Evolutionary conservation across 2,113 vertebrate genomes (phyloP).

Genomic region (Pseudorasbora parva): DNA sequence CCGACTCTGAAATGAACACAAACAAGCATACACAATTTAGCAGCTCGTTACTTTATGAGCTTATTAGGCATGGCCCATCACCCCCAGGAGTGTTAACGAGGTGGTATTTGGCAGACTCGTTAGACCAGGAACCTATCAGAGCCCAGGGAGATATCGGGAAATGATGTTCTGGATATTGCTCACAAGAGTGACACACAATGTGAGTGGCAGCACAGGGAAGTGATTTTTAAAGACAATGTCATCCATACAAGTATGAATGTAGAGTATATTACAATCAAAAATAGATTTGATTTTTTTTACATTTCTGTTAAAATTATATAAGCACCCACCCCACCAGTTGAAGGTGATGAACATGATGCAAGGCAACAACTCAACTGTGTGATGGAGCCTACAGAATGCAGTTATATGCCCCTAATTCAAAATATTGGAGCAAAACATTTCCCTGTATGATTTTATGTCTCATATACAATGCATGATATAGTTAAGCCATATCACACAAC

Average conservation of each 20-base stretch:
- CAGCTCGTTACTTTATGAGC: conserved; percentile 66
- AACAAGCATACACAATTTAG: conserved; percentile 63
- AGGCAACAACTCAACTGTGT: too few species aligned
- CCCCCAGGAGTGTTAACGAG: conserved; percentile 59
- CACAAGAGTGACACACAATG: conserved; percentile 5
- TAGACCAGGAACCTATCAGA: conserved; percentile 54
- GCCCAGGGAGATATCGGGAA: conserved; percentile 13
- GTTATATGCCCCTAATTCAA: too few species aligned
- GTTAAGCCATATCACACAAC: too few species aligned
- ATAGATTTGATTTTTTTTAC: too few species aligned
- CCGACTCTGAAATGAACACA: conserved; percentile 59
- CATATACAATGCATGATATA: too few species aligned
- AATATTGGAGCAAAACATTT: too few species aligned
- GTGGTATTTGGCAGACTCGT: conserved; percentile 63
- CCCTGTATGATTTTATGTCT: too few species aligned
- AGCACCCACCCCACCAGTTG: too few species aligned
- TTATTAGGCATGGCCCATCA: conserved; percentile 70
- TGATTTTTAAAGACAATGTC: neutral
- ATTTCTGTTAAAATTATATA: neutral
- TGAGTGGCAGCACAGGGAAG: neutral
- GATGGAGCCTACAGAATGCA: too few species aligned
- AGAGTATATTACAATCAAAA: neutral
- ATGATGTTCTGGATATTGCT: neutral
- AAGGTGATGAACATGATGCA: too few species aligned
- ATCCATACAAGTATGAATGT: neutral